A percentile compares a stretch with the other conserved stretches of the same genome.
Conservation (phyloP, 2,113 vertebrate species). For the Pteronura brasiliensis region DNA sequence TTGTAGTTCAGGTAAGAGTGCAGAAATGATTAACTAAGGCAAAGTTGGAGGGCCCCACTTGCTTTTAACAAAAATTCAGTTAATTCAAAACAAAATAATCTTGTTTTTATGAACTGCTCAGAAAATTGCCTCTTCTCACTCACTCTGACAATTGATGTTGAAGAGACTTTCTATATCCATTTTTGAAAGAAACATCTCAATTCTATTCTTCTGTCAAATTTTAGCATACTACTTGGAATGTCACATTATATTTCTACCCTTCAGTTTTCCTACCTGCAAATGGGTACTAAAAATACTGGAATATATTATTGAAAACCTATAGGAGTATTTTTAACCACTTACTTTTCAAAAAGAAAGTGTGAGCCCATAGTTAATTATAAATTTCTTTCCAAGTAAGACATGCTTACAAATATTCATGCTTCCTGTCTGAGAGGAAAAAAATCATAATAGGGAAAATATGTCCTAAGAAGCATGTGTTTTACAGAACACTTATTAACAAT, state of each 20-base stretch:
- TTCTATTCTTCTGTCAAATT: neutral
- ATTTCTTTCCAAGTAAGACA: conserved; percentile 22
- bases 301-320: neutral
- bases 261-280: neutral
- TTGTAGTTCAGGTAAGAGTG: neutral
- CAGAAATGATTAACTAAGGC: neutral
- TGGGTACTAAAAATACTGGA: neutral
- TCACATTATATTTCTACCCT: neutral
- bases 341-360: neutral
- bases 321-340: neutral
- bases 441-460: conserved; percentile 23
- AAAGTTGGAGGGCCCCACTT: neutral
- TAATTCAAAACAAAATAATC: neutral
- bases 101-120: neutral
- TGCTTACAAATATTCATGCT: conserved; percentile 19
- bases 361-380: conserved; percentile 13
- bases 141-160: neutral
- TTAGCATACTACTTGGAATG: neutral
- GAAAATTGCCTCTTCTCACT: neutral
- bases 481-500: neutral
- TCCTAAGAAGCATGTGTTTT: neutral
- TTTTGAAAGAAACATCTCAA: neutral
- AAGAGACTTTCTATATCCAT: neutral
- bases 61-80: neutral
- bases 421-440: conserved; percentile 24